Base-by-base conservation (phyloP, 2,888 invertebrate species). In the Metacarcinus magister region DNA sequence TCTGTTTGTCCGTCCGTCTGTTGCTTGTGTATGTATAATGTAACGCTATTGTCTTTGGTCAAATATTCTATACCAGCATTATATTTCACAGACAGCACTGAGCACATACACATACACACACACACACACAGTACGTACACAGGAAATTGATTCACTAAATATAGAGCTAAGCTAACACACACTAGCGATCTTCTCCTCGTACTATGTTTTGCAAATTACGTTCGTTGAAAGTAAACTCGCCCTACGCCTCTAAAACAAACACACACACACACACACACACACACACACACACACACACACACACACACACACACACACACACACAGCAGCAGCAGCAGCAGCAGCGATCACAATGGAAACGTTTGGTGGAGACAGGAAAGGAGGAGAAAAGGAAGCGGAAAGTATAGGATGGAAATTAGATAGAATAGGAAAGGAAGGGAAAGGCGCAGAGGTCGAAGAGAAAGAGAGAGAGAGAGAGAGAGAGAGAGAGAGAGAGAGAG, bases 401-500 rank as follows among this genome's bases (percentile, higher is more conserved):
- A 13, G 16, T 23, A 67, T 4, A n/a, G n/a, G n/a, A 28, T 75
- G 75, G 75, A 75, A 75, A 75, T 28, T 23, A 75, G 75, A 75
- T 75, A 75, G 8, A 75, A 75, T 75, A 75, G 7, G 75, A 75
- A 75, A 23, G 23, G 28, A 75, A 75, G n/a, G n/a, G 75, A n/a
- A 75, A 75, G 23, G 7, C 7, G n/a, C n/a, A 75, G 3, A 28
- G 28, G 23, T 19, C 23, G 28, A n/a, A n/a, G 67, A 23, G 82
- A 82, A 32, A 82, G 82, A 82, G 82, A 82, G 82, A 82, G 82
- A 82, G 82, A 82, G 82, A 82, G 82, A 82, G 82, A 82, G 82
- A 82, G 82, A 82, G 82, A 82, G 82, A 82, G 82, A 82, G 82
- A 82, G 82, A 82, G 82, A 82, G 32, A 82, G 32, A 32, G 23